Percentiles rank a stretch among this genome's conserved stretches.
phyloP scores from a whole-genome alignment of 2,797 vertebrate genomes.

The Mionectes olivaceus region DNA sequence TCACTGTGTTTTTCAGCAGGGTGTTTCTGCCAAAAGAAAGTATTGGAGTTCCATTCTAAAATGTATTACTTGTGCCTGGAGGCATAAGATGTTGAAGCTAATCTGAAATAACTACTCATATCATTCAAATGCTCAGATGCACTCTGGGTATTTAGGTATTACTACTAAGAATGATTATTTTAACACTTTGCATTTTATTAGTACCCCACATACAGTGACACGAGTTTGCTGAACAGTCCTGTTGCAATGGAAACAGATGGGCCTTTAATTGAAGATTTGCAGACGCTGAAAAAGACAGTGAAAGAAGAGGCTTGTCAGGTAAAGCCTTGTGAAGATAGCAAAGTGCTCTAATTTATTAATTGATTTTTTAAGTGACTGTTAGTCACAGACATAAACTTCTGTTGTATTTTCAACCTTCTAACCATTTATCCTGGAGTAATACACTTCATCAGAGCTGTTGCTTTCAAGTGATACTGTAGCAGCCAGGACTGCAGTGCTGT shows the following conservation, averaged over 20 bases:
- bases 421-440: background rate
- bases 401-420: background rate
- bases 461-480: background rate
- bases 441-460: background rate
- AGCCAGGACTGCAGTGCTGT: background rate
- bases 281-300: slow-evolving; percentile 94
- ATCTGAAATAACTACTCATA: background rate
- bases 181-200: slow-evolving; percentile 85
- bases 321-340: slow-evolving; percentile 71
- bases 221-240: slow-evolving; percentile 90
- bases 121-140: slow-evolving; percentile 7
- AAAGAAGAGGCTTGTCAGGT: slow-evolving; percentile 93
- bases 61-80: background rate
- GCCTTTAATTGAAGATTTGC: slow-evolving; percentile 95
- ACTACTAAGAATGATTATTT: slow-evolving; percentile 48
- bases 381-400: background rate
- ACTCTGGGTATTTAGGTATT: slow-evolving; percentile 9
- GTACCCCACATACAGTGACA: slow-evolving; percentile 89
- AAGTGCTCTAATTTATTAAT: background rate
- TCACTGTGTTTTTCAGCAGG: background rate
- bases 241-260: slow-evolving; percentile 97
- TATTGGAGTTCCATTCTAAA: background rate
- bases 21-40: background rate
- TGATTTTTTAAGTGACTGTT: background rate
- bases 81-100: background rate